Conservation (phyloP, 1,140 invertebrate species). For the Thaumetopoea pityocampa region DNA sequence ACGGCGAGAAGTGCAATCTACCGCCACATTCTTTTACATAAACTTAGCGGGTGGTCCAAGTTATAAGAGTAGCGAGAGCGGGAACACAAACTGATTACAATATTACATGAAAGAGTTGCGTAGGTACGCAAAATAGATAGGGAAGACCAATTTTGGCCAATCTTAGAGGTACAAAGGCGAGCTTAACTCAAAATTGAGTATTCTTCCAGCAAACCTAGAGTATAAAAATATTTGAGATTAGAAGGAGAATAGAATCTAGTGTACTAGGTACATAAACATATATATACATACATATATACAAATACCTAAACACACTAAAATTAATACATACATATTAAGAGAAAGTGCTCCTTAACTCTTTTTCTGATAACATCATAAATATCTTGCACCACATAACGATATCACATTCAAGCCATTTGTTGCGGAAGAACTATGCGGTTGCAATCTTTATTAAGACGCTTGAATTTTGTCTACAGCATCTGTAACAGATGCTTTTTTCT, state of each 20-base stretch:
- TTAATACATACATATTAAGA: no score
- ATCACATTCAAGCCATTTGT: constrained; percentile 66
- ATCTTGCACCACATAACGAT: constrained; percentile 20
- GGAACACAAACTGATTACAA: neutral
- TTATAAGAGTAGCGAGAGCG: neutral
- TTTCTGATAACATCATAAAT: neutral
- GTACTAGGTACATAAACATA: no score
- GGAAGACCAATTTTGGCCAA: neutral
- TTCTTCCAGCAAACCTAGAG: no score
- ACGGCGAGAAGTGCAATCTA: constrained; percentile 32
- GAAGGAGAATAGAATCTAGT: no score
- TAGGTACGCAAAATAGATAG: neutral
- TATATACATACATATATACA: no score
- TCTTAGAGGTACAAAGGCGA: no score
- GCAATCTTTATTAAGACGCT: constrained; percentile 58
- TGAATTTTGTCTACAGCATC: constrained; percentile 29
- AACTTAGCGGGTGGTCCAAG: constrained; percentile 21
- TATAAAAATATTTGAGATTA: no score
- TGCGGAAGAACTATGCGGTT: constrained; percentile 47
- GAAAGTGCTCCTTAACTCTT: no score
- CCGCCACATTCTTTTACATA: constrained; percentile 58
- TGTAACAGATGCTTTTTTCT: constrained; percentile 26
- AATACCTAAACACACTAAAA: no score
- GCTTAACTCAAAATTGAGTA: no score
- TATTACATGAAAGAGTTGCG: neutral